Base-by-base conservation (phyloP, 2,888 invertebrate genomes). In the Apotomis capreana region DNA sequence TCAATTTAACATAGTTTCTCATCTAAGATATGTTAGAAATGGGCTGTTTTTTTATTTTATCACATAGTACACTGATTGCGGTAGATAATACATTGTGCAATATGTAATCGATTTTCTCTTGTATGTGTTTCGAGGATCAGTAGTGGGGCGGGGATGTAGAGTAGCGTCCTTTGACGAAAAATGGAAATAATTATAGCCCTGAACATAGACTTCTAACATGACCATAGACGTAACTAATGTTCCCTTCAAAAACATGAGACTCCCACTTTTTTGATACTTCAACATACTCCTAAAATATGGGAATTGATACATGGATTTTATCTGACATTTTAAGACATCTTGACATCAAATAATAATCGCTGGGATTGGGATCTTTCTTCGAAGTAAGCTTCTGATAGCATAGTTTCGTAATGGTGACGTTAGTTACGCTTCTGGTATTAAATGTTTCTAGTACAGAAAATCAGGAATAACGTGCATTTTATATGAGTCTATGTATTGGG, bases 31-130 rank as follows among this genome's bases (percentile, higher is more conserved):
- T 84, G 80, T 83, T 89, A 89, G 90, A 84, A 78, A 86, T 86
- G 89, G 89, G 89, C 90, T 91, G 90, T 88, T 89, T 87, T 86
- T 84, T 80, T 78, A 80, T 80, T 79, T 78, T 78, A 79, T 72
- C 62, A 68, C 72, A 72, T 63, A 72, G 81, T 79, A 77, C 84
- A 85, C 84, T 75, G 82, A 84, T 78, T 83, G 87, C 87, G 82
- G 82, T 82, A 83, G 83, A 81, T 78, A 76, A 80, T 79, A 71
- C 63, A 80, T 78, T 83, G 84, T 87, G 86, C 86, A 86, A 87
- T 85, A 84, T 82, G 75, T 81, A 81, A 81, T 80, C 76, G 76
- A 80, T 74, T 82, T 82, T 79, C 76, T 70, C 77, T 76, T 51
- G 65, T 65, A 65, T 76, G 67, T 71, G 71, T 76, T 75, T 76